Evolutionary conservation across 2,797 vertebrate genomes (phyloP).

Genomic region (Odontamblyopus lacepedii): DNA sequence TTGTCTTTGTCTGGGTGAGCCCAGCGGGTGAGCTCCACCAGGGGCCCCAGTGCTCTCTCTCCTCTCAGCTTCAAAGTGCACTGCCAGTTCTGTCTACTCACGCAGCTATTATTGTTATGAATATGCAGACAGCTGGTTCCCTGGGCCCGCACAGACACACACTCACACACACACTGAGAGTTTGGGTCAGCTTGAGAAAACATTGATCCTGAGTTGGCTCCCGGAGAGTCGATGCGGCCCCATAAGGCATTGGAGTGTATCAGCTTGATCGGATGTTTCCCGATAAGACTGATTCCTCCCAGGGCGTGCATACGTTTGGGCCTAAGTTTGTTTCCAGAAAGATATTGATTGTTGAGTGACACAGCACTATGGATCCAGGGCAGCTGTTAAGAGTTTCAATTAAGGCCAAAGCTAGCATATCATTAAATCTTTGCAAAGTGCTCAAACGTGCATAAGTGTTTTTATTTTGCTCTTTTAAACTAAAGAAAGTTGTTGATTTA

Average conservation of each 20-base stretch:
- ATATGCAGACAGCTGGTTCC: conserved; percentile 61
- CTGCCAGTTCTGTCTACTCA: conserved; percentile 28
- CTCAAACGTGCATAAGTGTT: conserved; percentile 32
- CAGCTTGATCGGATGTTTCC: conserved; percentile 74
- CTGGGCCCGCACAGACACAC: conserved; percentile 30
- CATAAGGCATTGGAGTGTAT: conserved; percentile 71
- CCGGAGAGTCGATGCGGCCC: conserved; percentile 69
- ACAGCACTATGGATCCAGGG: conserved; percentile 63
- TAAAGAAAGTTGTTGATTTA: conserved; percentile 7
- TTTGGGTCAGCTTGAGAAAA: conserved; percentile 66
- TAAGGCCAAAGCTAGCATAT: conserved; percentile 50
- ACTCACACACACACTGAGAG: conserved; percentile 28
- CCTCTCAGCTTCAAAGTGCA: conserved; percentile 23
- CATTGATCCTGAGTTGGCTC: conserved; percentile 71
- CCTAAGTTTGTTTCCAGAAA: conserved; percentile 38
- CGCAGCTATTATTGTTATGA: conserved; percentile 48
- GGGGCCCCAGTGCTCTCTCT: conserved; percentile 44
- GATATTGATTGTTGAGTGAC: conserved; percentile 70
- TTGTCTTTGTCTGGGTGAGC: conserved; percentile 73
- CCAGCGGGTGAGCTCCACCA: conserved; percentile 59
- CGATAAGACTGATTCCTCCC: conserved; percentile 66
- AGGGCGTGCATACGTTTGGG: conserved; percentile 46
- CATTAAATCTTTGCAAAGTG: conserved; percentile 54
- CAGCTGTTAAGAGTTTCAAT: conserved; percentile 74
- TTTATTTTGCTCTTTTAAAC: conserved; percentile 12